Base-by-base conservation (phyloP, 2,113 vertebrate species). In the Takifugu flavidus region DNA sequence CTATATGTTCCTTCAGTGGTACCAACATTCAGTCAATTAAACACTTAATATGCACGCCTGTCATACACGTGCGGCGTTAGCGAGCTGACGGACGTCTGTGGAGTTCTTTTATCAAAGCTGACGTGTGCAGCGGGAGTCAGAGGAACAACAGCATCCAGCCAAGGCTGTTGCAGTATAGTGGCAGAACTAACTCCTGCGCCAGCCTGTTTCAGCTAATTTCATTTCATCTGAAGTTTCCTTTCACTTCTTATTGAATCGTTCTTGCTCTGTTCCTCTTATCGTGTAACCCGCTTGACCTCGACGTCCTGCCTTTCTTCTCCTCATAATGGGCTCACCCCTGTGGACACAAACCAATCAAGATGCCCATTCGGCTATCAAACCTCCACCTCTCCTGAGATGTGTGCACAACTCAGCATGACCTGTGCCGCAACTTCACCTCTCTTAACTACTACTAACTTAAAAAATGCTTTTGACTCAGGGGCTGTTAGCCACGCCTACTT, bases 291-390 rank as follows among this genome's bases (percentile, higher is more conserved):
- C 69, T 72, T 79, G 77, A 87, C 79, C 83, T 60, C 55, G 81
- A 61, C 26, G 65, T 64, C 61, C 74, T 75, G 70, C 76, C 72
- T 78, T 85, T 83, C 73, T 85, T 75, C 58, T 56, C 29, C 62
- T 70, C 65, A 74, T 85, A 87, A 85, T 83, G 72, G 75, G 74
- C 78, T 78, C 70, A 80, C 65, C 62, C 66, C 64, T 50, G 71
- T 79, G 78, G 78, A 85, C 80, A 76, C 59, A 67, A 59, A 67
- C 70, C 76, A 77, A 84, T 87, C 80, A 70, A 74, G 76, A 82
- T 75, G 76, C 75, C 76, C 68, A 77, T 78, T 83, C 80, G 79
- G 75, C 79, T 85, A 79, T 80, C 77, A 74, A 73, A 74, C 67
- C 49, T 43, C 61, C 45, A 65, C 65, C 72, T 69, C 63, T 60